A percentile compares a stretch with the other conserved stretches of the same genome.
Evolutionary conservation across 2,797 vertebrate genomes (phyloP).

Genomic region (Danionella dracula): DNA sequence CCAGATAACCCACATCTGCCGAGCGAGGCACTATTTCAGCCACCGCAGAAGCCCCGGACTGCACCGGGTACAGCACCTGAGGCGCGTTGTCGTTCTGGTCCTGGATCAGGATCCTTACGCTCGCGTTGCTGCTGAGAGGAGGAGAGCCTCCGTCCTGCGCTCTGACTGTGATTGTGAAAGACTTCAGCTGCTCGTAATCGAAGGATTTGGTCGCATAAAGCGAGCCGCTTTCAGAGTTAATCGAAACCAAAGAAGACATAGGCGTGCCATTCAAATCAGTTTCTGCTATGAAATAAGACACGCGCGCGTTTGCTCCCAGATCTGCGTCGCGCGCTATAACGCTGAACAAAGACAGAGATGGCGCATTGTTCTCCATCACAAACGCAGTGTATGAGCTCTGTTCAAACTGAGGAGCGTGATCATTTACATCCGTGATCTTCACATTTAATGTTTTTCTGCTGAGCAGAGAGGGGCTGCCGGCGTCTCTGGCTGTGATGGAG

Average conservation of each 20-base stretch:
- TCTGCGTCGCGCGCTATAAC: conserved; percentile 42
- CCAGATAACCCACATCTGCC: conserved; percentile 75
- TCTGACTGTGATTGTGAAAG: conserved; percentile 38
- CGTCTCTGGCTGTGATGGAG: conserved; percentile 29
- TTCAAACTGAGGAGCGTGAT: conserved; percentile 50
- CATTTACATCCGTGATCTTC: conserved; percentile 63
- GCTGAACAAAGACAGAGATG: conserved; percentile 39
- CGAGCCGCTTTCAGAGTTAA: conserved; percentile 37
- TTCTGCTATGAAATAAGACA: conserved; percentile 40
- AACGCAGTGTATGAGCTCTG: conserved; percentile 13
- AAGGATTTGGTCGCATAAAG: conserved; percentile 38
- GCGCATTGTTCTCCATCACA: conserved; percentile 60
- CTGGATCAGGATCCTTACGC: conserved; percentile 32
- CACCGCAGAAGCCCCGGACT: conserved; percentile 41
- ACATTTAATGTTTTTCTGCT: conserved; percentile 54
- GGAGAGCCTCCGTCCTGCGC: conserved; percentile 53
- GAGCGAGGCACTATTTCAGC: conserved; percentile 70
- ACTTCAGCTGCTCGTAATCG: conserved; percentile 49
- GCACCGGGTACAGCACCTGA: conserved; percentile 51
- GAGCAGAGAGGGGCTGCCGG: conserved; percentile 48
- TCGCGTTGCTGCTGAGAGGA: conserved; percentile 47
- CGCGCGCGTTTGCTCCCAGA: conserved; percentile 33
- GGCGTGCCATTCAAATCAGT: conserved; percentile 31
- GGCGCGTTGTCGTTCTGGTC: conserved; percentile 44
- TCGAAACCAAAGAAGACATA: conserved; percentile 32